A percentile compares a stretch with the other conserved stretches of the same genome.
phyloP scores from a whole-genome alignment of 1,140 invertebrate genomes.

The Drosophila ohnishii region DNA sequence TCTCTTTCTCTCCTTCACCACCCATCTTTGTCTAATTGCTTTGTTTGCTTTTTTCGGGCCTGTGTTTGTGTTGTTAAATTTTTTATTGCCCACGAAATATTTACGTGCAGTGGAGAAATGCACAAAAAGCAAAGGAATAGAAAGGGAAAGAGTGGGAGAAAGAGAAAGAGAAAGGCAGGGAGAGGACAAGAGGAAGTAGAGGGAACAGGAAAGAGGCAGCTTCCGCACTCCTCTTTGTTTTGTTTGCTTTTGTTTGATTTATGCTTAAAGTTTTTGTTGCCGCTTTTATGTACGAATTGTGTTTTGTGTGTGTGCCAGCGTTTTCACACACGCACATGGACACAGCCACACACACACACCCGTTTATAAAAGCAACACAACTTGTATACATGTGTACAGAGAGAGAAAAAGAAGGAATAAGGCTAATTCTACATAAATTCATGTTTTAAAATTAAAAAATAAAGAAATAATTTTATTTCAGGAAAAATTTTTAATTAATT shows the following conservation, averaged over 20 bases:
- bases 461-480: no score
- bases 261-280: constrained; percentile 68
- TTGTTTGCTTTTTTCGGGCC: constrained; percentile 46
- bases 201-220: constrained; percentile 5
- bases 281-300: constrained; percentile 38
- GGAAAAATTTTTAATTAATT: no score
- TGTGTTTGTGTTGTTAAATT: constrained; percentile 63
- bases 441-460: no score
- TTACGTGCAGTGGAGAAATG: constrained; percentile 59
- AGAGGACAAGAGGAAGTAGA: not conserved
- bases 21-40: constrained; percentile 13
- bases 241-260: constrained; percentile 64
- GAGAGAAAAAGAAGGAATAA: not conserved
- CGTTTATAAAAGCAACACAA: not conserved
- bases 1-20: not conserved
- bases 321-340: not conserved
- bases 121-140: not conserved
- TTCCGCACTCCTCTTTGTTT: constrained; percentile 26
- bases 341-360: not conserved
- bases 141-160: not conserved
- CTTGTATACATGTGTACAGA: not conserved
- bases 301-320: not conserved
- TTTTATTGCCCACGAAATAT: constrained; percentile 66
- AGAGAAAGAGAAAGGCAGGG: not conserved
- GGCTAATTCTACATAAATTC: not conserved